Evolutionary conservation across 2,113 vertebrate species (phyloP), one percentile per base, ranked within the genome.

Genomic region (Sprattus sprattus): DNA sequence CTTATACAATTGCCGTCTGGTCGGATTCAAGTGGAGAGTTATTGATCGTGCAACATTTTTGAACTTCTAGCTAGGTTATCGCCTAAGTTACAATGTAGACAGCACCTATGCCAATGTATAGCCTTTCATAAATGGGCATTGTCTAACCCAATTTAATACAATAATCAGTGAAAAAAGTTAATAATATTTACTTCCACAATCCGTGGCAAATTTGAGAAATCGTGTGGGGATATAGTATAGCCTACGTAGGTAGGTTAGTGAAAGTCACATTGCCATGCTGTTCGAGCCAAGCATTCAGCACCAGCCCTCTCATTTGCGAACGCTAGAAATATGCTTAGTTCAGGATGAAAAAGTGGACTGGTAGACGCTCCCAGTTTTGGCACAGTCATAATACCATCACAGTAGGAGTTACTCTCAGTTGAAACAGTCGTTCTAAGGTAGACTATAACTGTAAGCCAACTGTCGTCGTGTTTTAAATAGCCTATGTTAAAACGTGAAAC

Each of bases 331-430:
- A 78, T 78, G 28, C 25, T 78, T 32, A 78, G 71, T 32, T 32
- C 10, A 78, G 71, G 13, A 78, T 78, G 71, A 78, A 78, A 78
- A 78, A 78, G 71, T 78, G 28, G 10, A 78, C 71, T 78, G 71
- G 39, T 39, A 39, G 84, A 83, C 87, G 87, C 82, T 32, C 57
- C 57, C 47, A 18, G 64, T 85, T 45, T 47, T 85, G 87, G 87
- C 87, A 85, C 25, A 39, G 32, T 60, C n/a, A 75, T 64, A 50
- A 60, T 80, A 5, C 57, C 84, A 82, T 57, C 87, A 85, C 83
- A 83, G 84, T 47, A 84, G 87, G 87, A 88, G 87, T 88, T 85
- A n/a, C 87, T 83, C 22, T 54, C 16, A 49, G 71, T 78, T 39
- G 28, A 78, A 78, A 39, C 71, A 78, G 71, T 78, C 32, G 28